Base-by-base conservation (phyloP, 2,888 invertebrate genomes). In the Epiblema foenella region DNA sequence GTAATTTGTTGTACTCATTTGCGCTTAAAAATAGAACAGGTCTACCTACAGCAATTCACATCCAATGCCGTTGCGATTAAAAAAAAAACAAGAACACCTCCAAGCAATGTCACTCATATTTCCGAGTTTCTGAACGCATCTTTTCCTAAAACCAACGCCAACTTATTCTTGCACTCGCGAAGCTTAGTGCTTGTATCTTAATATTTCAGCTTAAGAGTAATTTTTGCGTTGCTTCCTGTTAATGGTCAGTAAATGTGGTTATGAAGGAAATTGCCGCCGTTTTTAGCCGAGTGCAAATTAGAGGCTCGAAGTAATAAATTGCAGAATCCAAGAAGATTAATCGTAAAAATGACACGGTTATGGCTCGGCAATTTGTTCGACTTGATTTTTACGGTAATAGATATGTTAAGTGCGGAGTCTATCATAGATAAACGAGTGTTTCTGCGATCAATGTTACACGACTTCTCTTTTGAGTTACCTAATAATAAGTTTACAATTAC, bases 51-150 rank as follows among this genome's bases (percentile, higher is more conserved):
- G 39, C 58, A 7, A 59, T 24, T 39, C 54, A 49, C 11, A 12
- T 58, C 29, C 58, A 69, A 70, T 58, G 63, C 57, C 63, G 17
- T 2, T 42, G 24, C 24, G 12, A 46, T 52, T 24, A 63, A 29
- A 39, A 65, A 64, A 65, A 59, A 65, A 65, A 52, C 49, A 64
- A 64, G 37, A 59, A 54, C 60, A 54, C 65, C 52, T 65, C 37
- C 46, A 56, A 60, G 54, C 66, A 60, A 60, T 66, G 70, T 70
- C 66, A 70, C 42, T 65, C 52, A 66, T 60, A 60, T 70, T 66
- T 70, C 70, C 70, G 59, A 70, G 70, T 60, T 65, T 70, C 66
- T 66, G 70, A 67, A 71, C 71, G 56, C 71, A 67, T 67, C 71
- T 49, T 71, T 67, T 62, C 37, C 62, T 62, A 62, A 39, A 56